Base-by-base conservation (phyloP, 2,888 invertebrate genomes). In the Nomada flava region DNA sequence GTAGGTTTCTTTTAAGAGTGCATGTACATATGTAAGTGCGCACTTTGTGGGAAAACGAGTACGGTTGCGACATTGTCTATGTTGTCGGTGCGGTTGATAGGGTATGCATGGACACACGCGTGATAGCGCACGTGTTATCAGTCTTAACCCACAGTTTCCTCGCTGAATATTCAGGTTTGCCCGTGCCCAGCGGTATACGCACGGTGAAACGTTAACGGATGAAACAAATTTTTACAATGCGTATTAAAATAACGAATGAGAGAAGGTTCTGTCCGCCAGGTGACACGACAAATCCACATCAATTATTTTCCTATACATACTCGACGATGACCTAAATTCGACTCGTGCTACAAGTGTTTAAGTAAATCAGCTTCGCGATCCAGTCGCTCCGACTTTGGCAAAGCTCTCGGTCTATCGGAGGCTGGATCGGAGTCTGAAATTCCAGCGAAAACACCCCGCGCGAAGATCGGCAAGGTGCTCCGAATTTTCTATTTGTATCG, bases 101-200 rank as follows among this genome's bases (percentile, higher is more conserved):
- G 59, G n/a, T 65, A 18, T 36, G 36, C 72, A 64, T 64, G 62
- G 59, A 60, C 76, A 62, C 71, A 64, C 20, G 13, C 50, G 52
- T 73, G 77, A 65, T 74, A 71, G 36, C 64, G 72, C 60, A 57
- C 67, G 69, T 64, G 79, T 86, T 81, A 83, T 88, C 79, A 71
- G 79, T 70, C 69, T 79, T 84, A 82, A 85, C 60, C 78, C 77
- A 71, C 75, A 76, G 86, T 77, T 87, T 79, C 76, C 78, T 70
- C 76, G 75, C 44, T 20, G 42, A 42, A 50, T n/a, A 18, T 47
- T 62, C 53, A 52, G 52, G 59, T 76, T 47, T 57, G 44, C 15
- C 29, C 3, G 55, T 13, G 63, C 11, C n/a, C 20, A 70, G 64
- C 63, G 71, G 26, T 63, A 9, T 3, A 20, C n/a, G 15, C 13